Evolutionary conservation across 2,888 invertebrate species (phyloP).

Genomic region (Celastrina argiolus): DNA sequence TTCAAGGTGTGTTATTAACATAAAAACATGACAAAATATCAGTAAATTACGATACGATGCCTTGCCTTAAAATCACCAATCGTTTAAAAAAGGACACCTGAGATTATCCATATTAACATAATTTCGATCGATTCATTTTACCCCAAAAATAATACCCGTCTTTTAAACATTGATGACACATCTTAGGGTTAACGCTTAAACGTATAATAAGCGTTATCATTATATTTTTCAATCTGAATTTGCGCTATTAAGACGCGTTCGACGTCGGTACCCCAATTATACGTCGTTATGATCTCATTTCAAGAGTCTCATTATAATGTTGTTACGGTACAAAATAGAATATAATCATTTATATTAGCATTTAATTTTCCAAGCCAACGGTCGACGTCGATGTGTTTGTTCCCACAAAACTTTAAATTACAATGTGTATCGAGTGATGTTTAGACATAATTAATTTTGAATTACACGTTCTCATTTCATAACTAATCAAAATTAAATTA

Average conservation of each 20-base stretch:
- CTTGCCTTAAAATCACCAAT: not conserved
- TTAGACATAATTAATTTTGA: constrained; percentile 35
- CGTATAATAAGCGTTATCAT: constrained; percentile 16
- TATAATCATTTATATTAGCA: constrained; percentile 73
- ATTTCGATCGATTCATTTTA: not conserved
- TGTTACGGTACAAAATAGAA: constrained; percentile 65
- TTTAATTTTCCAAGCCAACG: constrained; percentile 73
- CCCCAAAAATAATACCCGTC: not conserved
- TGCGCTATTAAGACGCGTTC: constrained; percentile 22
- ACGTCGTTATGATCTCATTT: constrained; percentile 24
- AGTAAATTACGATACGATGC: not conserved
- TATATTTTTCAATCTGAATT: constrained; percentile 21
- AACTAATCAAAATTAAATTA: constrained; percentile 7
- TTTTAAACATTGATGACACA: constrained; percentile 17
- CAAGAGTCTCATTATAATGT: constrained; percentile 49
- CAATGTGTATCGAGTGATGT: constrained; percentile 32
- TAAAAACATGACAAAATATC: not conserved
- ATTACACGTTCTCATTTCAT: constrained; percentile 17
- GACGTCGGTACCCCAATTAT: constrained; percentile 18
- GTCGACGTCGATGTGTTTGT: constrained; percentile 42
- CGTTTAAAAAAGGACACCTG: not conserved
- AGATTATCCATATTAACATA: constrained; percentile 4
- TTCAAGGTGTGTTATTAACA: not conserved
- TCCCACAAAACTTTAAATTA: constrained; percentile 39
- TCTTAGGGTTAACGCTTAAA: constrained; percentile 4